Conservation (phyloP, 2,113 vertebrate genomes). For the Beaufortia kweichowensis region DNA sequence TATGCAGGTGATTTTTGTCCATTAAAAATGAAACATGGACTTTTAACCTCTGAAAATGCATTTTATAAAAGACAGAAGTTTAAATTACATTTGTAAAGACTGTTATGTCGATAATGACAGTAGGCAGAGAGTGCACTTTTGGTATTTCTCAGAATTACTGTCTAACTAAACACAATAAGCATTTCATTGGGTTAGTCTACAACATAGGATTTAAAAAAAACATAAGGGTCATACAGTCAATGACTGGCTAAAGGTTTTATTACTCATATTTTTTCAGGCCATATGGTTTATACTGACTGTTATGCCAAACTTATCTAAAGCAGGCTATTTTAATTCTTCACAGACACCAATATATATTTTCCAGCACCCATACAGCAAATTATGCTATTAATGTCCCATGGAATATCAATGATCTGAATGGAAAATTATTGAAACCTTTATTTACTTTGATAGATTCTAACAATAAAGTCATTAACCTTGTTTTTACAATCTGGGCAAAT, state of each 20-base stretch:
- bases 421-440: no score
- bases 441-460: no score
- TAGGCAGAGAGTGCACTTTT: conserved; percentile 47
- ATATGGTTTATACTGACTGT: background rate
- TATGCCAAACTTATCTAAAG: no score
- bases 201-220: background rate
- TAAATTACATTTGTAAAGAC: conserved; percentile 49
- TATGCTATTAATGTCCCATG: no score
- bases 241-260: background rate
- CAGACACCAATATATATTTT: no score
- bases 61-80: conserved; percentile 37
- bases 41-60: conserved; percentile 37
- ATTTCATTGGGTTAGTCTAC: conserved; percentile 30
- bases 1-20: background rate
- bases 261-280: background rate
- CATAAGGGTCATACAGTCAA: background rate
- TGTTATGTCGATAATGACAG: conserved; percentile 41
- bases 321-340: no score
- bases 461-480: no score
- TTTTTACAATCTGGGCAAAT: no score
- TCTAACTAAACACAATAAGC: conserved; percentile 44
- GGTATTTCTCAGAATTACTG: conserved; percentile 51
- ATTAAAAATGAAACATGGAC: background rate
- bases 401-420: no score
- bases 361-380: no score